Evolutionary conservation across 2,113 vertebrate genomes (phyloP).

Genomic region (Vireo altiloquus): DNA sequence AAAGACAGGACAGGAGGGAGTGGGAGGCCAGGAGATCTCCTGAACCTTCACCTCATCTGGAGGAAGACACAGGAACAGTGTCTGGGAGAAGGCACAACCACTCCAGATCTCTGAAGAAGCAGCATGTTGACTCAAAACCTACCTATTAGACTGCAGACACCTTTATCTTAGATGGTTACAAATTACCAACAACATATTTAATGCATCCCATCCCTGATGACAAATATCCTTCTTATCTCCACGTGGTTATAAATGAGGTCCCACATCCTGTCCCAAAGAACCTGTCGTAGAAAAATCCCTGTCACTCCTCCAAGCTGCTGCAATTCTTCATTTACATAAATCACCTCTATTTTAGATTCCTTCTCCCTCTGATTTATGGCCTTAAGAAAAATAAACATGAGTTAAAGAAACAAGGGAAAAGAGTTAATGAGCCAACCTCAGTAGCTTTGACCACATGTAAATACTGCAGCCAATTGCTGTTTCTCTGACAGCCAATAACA

Average conservation of each 20-base stretch:
- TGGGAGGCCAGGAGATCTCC: not conserved
- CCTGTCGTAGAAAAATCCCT: not conserved
- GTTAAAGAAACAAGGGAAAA: conserved; percentile 20
- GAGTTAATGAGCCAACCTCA: not conserved
- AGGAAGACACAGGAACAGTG: not conserved
- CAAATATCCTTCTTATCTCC: not conserved
- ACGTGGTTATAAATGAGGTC: not conserved
- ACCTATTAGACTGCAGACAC: not conserved
- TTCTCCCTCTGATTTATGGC: conserved; percentile 4
- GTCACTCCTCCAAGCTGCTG: not conserved
- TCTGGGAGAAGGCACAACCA: not conserved
- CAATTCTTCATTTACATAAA: conserved; percentile 3
- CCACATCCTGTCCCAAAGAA: not conserved
- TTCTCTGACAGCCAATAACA: not conserved
- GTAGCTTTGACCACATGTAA: conserved; percentile 24
- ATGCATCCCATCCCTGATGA: not conserved
- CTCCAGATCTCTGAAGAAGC: not conserved
- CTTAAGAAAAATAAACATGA: conserved; percentile 22
- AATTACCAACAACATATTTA: conserved; percentile 15
- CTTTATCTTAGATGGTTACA: conserved; percentile 3
- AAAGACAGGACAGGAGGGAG: not conserved
- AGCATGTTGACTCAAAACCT: not conserved
- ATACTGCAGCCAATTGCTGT: not conserved
- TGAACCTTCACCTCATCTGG: not conserved
- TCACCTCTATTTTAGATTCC: not conserved